Base-by-base conservation (phyloP, 2,113 vertebrate species). In the Neogobius melanostomus region DNA sequence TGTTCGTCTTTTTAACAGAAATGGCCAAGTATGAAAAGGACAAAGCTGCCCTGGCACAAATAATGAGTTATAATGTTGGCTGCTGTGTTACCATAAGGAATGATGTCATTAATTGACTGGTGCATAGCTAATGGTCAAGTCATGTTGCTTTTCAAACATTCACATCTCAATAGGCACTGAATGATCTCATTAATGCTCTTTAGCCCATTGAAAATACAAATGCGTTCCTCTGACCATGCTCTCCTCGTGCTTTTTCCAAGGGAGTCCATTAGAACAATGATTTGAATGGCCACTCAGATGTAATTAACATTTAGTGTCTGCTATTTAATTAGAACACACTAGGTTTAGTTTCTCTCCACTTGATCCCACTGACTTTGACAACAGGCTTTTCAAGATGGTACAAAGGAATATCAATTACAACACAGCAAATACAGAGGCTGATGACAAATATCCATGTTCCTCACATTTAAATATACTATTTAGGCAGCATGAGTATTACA, bases 1-100 rank as follows among this genome's bases (percentile, higher is more conserved):
- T 60, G 43, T 60, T 44, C n/a, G 43, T 60, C 57, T 60, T n/a
- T 6, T 61, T 43, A 44, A 61, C 28, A 44, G n/a, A 61, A 61
- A 61, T 61, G 9, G 59, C 59, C 42, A 61, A 61, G 2, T 42
- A 59, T 11, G 28, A 36, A 36, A 36, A 36, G 28, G 56, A 59
- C 56, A 8, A 6, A 14, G 56, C 56, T 42, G 28, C 11, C 56
- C 36, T 11, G 21, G 56, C 53, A 56, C 28, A 17, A n/a, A 21
- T 56, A 28, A 36, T 36, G 28, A 36, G 28, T 36, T 3, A 36
- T 36, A 36, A 4, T 36, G 28, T 36, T 5, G 28, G 28, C 28
- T 36, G 28, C 28, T 36, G 28, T 36, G 28, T 5, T 36, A 36
- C 28, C 28, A 36, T 36, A 36, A 5, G 28, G 28, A 36, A 36